Conservation (phyloP, 2,888 invertebrate genomes). For the Drosophila longiperda region DNA sequence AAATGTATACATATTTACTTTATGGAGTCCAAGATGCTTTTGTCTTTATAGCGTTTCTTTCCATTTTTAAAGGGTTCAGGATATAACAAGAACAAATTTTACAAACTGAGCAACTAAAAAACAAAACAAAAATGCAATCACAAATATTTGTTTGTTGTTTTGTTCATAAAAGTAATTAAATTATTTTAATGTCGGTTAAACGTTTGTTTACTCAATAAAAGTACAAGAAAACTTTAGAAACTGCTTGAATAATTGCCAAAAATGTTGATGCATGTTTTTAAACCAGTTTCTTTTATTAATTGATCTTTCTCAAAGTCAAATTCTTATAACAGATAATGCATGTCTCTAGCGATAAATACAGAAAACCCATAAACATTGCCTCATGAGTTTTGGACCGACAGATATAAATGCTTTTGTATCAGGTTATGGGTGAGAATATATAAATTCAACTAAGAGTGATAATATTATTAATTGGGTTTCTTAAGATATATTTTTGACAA, state of each 20-base stretch:
- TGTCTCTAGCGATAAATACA: not conserved
- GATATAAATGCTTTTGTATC: not conserved
- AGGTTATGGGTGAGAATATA: not conserved
- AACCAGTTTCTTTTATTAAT: too few relatives aligned
- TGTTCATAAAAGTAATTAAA: constrained; percentile 78
- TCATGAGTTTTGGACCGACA: not conserved
- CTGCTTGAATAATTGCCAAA: not conserved
- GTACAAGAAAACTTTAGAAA: constrained; percentile 24
- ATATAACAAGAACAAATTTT: constrained; percentile 20
- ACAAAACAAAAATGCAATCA: constrained; percentile 73
- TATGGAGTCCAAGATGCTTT: constrained; percentile 24
- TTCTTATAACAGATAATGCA: too few relatives aligned
- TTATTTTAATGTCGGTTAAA: constrained; percentile 73
- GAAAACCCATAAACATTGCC: not conserved
- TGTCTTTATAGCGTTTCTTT: not conserved
- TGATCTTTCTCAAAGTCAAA: too few relatives aligned
- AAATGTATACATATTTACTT: not conserved
- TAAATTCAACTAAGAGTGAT: not conserved
- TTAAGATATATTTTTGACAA: not conserved
- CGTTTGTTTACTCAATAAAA: constrained; percentile 57
- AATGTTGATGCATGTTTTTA: not conserved
- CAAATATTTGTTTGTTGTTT: constrained; percentile 77
- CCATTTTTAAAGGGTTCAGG: not conserved
- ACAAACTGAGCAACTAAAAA: constrained; percentile 42
- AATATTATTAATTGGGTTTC: not conserved